Percentiles rank a stretch among this genome's conserved stretches.
Evolutionary conservation across 1,140 invertebrate species (phyloP).

Genomic region (Phthorimaea operculella): DNA sequence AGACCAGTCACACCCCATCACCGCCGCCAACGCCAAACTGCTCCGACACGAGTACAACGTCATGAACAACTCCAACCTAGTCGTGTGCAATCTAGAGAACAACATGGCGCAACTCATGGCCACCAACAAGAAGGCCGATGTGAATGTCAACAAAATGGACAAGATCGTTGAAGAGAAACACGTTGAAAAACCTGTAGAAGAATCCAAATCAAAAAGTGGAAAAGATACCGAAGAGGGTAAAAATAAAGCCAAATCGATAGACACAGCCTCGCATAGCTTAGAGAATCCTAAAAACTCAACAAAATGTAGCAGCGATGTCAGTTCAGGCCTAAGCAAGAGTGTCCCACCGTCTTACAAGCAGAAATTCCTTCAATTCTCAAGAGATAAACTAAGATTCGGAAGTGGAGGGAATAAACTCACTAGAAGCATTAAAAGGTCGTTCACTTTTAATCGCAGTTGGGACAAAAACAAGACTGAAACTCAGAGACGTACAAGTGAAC

Average conservation of each 20-base stretch:
- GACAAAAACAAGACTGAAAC: conserved; percentile 56
- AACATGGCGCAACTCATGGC: conserved; percentile 64
- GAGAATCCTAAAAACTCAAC: conserved; percentile 60
- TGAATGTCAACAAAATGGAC: conserved; percentile 50
- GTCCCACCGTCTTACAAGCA: conserved; percentile 66
- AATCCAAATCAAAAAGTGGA: conserved; percentile 32
- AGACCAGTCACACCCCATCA: conserved; percentile 64
- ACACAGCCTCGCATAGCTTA: conserved; percentile 58
- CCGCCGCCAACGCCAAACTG: conserved; percentile 58
- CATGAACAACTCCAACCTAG: conserved; percentile 68
- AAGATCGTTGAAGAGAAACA: conserved; percentile 59
- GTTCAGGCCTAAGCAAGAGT: conserved; percentile 62
- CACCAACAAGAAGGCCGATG: conserved; percentile 44
- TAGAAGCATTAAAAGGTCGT: conserved; percentile 63
- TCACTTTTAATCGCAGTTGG: conserved; percentile 57
- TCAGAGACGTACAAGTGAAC: conserved; percentile 60
- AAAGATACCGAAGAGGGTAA: conserved; percentile 30
- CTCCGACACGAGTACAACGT: conserved; percentile 62
- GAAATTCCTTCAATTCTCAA: conserved; percentile 62
- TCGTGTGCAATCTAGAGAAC: conserved; percentile 70
- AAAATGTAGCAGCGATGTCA: conserved; percentile 56
- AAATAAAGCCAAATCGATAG: conserved; percentile 41
- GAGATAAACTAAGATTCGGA: conserved; percentile 60
- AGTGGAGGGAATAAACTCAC: conserved; percentile 61
- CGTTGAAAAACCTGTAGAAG: conserved; percentile 28